phyloP scores from a whole-genome alignment of 2,797 vertebrate genomes.

The Rhinatrema bivittatum region DNA sequence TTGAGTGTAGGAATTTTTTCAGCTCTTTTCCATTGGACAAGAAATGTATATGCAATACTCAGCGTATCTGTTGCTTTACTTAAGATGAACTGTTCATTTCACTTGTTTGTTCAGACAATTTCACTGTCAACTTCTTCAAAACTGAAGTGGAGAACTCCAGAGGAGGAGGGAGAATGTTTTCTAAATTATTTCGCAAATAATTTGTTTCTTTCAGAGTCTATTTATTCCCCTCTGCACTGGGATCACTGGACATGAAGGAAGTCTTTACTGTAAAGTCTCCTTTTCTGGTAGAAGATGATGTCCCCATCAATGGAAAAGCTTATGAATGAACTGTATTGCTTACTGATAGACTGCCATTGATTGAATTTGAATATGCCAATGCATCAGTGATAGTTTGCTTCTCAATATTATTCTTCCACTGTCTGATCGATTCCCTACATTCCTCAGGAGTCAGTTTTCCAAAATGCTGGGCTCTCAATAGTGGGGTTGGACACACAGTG shows the following conservation, averaged over 20 bases:
- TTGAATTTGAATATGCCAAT: not conserved
- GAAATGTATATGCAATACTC: too few relatives aligned
- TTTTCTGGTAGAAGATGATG: not conserved
- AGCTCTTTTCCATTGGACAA: too few relatives aligned
- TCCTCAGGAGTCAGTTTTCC: constrained; percentile 33
- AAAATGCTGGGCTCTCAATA: constrained; percentile 45
- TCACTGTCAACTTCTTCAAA: too few relatives aligned
- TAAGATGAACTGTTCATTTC: too few relatives aligned
- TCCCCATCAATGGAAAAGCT: constrained; percentile 1
- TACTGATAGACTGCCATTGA: not conserved
- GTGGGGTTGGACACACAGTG: constrained; percentile 49
- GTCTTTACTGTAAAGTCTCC: too few relatives aligned
- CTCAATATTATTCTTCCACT: constrained; percentile 31
- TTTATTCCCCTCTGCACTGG: not conserved
- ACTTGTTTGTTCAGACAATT: too few relatives aligned
- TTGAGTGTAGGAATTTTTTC: too few relatives aligned
- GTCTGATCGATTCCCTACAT: constrained; percentile 35
- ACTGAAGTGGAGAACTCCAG: too few relatives aligned
- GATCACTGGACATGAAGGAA: constrained; percentile 1
- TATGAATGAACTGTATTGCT: not conserved
- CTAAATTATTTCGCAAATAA: too few relatives aligned
- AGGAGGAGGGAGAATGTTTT: too few relatives aligned
- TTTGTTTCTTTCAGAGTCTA: not conserved
- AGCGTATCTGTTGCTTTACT: too few relatives aligned
- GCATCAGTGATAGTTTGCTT: not conserved